Evolutionary conservation across 1,140 invertebrate genomes (phyloP).

Genomic region (Panagrolaimus sp.): DNA sequence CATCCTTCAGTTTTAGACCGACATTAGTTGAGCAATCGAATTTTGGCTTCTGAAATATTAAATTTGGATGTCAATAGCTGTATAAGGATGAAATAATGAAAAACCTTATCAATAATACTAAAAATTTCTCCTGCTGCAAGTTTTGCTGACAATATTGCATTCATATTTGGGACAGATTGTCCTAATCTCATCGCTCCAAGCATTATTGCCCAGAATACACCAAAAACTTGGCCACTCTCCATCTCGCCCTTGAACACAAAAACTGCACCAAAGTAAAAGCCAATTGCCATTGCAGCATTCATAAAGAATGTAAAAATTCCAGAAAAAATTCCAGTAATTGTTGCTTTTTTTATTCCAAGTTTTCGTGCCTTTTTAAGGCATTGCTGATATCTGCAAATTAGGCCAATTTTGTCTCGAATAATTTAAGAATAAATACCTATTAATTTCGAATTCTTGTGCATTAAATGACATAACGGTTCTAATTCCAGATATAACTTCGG

Average conservation of each 20-base stretch:
- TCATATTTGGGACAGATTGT: slow-evolving; percentile 23
- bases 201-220: slow-evolving; percentile 27
- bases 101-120: slow-evolving; percentile 68
- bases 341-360: slow-evolving; percentile 68
- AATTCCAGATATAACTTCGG: slow-evolving; percentile 71
- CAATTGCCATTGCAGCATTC: slow-evolving; percentile 47
- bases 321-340: slow-evolving; percentile 66
- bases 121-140: slow-evolving; percentile 74
- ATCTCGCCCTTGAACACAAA: slow-evolving; percentile 22
- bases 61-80: no score
- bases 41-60: slow-evolving; percentile 28
- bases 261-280: slow-evolving; percentile 36
- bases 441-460: slow-evolving; percentile 68
- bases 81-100: no score
- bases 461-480: slow-evolving; percentile 76
- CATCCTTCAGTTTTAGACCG: slow-evolving; percentile 17
- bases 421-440: slow-evolving; percentile 24
- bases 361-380: slow-evolving; percentile 18
- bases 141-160: slow-evolving; percentile 59
- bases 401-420: background rate
- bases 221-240: slow-evolving; percentile 29
- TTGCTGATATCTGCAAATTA: background rate
- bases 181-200: slow-evolving; percentile 26
- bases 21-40: background rate
- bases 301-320: slow-evolving; percentile 65